phyloP scores from a whole-genome alignment of 2,797 vertebrate genomes.

The Bufotes viridis region DNA sequence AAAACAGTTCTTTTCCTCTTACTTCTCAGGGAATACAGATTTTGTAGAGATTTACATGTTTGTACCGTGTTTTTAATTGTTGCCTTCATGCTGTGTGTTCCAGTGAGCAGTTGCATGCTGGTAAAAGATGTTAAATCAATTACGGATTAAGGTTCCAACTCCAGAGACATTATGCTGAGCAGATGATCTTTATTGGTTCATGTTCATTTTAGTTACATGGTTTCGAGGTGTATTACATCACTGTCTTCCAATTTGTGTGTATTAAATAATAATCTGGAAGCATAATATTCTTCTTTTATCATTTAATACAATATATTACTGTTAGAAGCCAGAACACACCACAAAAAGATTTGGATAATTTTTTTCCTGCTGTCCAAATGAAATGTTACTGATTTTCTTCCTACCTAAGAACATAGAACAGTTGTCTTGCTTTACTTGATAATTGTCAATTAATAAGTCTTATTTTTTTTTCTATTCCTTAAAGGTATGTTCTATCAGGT shows the following conservation, averaged over 20 bases:
- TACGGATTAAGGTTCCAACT: slow-evolving; percentile 32
- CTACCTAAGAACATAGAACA: background rate
- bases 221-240: slow-evolving; percentile 29
- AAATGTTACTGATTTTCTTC: background rate
- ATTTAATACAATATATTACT: slow-evolving; percentile 26
- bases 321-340: background rate
- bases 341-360: background rate
- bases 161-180: slow-evolving; percentile 45
- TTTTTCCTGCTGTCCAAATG: slow-evolving; percentile 3
- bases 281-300: background rate
- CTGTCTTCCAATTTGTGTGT: slow-evolving; percentile 38
- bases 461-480: background rate
- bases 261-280: slow-evolving; percentile 31
- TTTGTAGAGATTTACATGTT: slow-evolving; percentile 40
- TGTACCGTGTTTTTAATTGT: slow-evolving; percentile 32
- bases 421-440: background rate
- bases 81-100: slow-evolving; percentile 57
- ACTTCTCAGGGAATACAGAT: background rate
- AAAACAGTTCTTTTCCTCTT: background rate
- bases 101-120: slow-evolving; percentile 36
- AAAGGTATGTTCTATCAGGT: background rate
- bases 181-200: slow-evolving; percentile 48
- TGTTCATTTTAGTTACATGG: slow-evolving; percentile 50
- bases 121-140: slow-evolving; percentile 50
- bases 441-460: background rate